Base-by-base conservation (phyloP, 2,113 vertebrate species). In the Tricholaema leucomelas region DNA sequence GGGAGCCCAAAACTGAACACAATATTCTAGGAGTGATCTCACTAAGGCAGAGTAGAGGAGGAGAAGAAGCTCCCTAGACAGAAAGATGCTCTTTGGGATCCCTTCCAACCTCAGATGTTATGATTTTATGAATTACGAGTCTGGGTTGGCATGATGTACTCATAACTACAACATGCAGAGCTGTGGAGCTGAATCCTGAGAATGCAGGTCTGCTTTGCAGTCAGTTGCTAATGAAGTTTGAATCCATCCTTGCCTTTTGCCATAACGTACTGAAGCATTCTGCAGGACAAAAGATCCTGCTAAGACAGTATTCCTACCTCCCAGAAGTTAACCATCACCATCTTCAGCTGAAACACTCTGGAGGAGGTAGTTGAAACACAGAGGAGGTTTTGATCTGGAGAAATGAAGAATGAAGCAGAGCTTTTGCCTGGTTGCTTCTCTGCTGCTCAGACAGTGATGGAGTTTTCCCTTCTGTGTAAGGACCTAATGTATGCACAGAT, bases 151-250 rank as follows among this genome's bases (percentile, higher is more conserved):
- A 1, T 28, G 61, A 79, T 42, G 15, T 54, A 30, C 10, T 0
- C 0, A 0, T 58, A 33, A 50, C 23, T 50, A 24, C 48, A 50
- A 24, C 12, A 13, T 50, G 48, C 23, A 13, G 48, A 24, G 48
- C 48, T 50, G 48, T 50, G 48, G 23, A 13, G 56, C 55, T 88
- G 63, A 64, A 42, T 77, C 33, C 31, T 40, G 27, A 54, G 55
- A 36, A 64, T 19, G 21, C 33, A 55, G 33, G 18, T 60, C 1
- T 6, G 21, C 33, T 81, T 88, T 71, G 31, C 28, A 46, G 31
- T 78, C 84, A 84, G 78, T 87, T 89, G 38, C 23, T 71, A 31
- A 25, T 79, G 74, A 78, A 71, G 85, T 81, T 79, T 69, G n/a
- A 72, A 72, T 48, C n/a, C 35, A 24, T 33, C 38, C 25, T 40